These are phyloP conservation scores for Budorcas taxicolor DNA, from an alignment of 2,113 vertebrate genomes.

Conservation along the genomic window DNA sequence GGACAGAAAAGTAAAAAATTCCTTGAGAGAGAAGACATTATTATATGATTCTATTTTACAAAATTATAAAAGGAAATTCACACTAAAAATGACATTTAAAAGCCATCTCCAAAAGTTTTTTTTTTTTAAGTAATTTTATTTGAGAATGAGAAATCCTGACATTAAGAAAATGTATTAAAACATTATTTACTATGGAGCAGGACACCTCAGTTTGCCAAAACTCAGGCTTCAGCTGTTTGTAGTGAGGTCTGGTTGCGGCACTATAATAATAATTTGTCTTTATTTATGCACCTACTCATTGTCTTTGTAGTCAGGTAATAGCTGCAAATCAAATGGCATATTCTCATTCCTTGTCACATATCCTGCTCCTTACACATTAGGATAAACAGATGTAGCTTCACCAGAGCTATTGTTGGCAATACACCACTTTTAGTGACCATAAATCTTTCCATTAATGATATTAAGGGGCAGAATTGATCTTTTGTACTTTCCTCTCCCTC, in stretches of 20 bases:
- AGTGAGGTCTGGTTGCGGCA: not conserved
- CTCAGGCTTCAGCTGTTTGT: not conserved
- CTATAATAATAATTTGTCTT: conserved; percentile 27
- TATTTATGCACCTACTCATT: conserved; percentile 56
- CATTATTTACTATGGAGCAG: not conserved
- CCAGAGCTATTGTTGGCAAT: conserved; percentile 51
- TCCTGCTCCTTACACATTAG: conserved; percentile 39
- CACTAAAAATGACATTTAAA: conserved; percentile 15
- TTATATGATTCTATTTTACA: conserved; percentile 49
- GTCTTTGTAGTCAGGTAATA: conserved; percentile 63
- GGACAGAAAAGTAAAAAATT: conserved; percentile 38
- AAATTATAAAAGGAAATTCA: conserved; percentile 26
- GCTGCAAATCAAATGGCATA: conserved; percentile 67
- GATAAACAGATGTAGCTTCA: conserved; percentile 52
- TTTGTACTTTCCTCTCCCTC: not conserved
- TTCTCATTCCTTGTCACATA: conserved; percentile 55
- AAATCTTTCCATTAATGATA: conserved; percentile 63
- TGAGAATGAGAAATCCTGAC: not conserved
- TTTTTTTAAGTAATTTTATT: conserved; percentile 53
- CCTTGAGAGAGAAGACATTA: not conserved
- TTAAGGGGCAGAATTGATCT: conserved; percentile 56
- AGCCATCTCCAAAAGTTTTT: not conserved
- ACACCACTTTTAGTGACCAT: conserved; percentile 30
- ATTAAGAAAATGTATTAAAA: conserved; percentile 17
- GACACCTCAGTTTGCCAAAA: not conserved